These are phyloP conservation scores for Octomys mimax DNA, from an alignment of 2,797 vertebrate genomes.

Conservation along the genomic window DNA sequence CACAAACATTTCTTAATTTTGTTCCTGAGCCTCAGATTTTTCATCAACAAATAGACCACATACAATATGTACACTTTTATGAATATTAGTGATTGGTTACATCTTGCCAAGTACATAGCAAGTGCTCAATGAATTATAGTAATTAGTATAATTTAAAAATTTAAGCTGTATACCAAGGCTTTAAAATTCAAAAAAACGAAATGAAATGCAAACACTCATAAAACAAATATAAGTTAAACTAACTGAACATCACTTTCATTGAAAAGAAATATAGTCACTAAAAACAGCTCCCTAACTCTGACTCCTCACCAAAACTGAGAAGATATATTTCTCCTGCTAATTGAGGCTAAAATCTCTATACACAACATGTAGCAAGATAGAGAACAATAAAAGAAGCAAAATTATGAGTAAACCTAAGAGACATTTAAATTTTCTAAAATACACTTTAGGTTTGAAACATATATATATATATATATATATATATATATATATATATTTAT, in stretches of 20 bases:
- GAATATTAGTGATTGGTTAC: background rate
- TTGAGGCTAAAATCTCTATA: background rate
- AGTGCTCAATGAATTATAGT: background rate
- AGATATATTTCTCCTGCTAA: background rate
- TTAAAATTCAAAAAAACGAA: background rate
- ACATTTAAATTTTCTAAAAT: background rate
- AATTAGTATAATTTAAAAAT: background rate
- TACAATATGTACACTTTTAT: fast-evolving
- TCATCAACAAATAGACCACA: background rate
- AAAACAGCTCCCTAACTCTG: background rate
- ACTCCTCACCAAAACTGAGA: background rate
- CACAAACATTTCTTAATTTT: background rate
- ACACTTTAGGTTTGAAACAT: background rate
- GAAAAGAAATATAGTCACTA: slow-evolving; percentile 5
- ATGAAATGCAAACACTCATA: background rate
- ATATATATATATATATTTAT: no score
- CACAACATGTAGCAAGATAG: background rate
- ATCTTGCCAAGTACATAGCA: background rate
- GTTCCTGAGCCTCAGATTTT: background rate
- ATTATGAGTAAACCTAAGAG: background rate
- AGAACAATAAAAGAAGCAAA: background rate
- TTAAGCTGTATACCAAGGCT: background rate
- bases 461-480: no score
- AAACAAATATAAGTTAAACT: background rate
- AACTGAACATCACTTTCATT: background rate